Evolutionary conservation across 2,888 invertebrate genomes (phyloP), one percentile per base, ranked within the genome.

Genomic region (Amiota mariae): DNA sequence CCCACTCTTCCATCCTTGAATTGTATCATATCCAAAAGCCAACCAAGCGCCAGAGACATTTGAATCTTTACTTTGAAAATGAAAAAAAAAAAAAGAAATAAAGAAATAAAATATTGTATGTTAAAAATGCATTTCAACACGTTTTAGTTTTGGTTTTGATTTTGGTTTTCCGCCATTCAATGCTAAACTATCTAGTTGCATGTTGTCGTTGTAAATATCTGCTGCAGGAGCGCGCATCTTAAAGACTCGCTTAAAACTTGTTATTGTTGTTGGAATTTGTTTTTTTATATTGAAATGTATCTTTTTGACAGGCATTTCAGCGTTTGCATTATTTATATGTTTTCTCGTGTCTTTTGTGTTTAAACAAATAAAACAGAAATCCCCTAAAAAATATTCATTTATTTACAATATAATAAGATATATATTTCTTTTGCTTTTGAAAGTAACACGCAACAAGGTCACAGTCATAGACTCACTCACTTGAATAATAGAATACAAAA

Each of bases 391-490:
- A 36, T 36, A 36, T 6, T 4, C 36, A 36, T 36, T 36, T 36
- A 36, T 24, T 24, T 24, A 24, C 24, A 24, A 24, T 24, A 24
- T 24, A 24, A 24, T 24, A 24, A 24, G 24, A 24, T 24, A 24
- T 3, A 24, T 24, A 24, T 24, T 24, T 24, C 24, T 24, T 24
- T 20, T 59, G 20, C 20, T 20, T 59, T 24, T 59, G 59, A 68
- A 68, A 20, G 67, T 20, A 49, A 49, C 85, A 84, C 84, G 84
- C 83, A 83, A 85, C 83, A 83, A 83, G 83, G 85, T 83, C 85
- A 85, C 80, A 77, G 78, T 36, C 81, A 78, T 71, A 9, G n/a
- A 18, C 73, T 68, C 68, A 36, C 24, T 20, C 68, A 15, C 49
- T 11, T 10, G 8, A 18, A 51, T 51, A 15, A 49, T 49, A 20